Percentiles rank a stretch among this genome's conserved stretches.
These are phyloP conservation scores for Rhopalosiphum padi DNA, from an alignment of 1,140 invertebrate species.

Conservation along the genomic window DNA sequence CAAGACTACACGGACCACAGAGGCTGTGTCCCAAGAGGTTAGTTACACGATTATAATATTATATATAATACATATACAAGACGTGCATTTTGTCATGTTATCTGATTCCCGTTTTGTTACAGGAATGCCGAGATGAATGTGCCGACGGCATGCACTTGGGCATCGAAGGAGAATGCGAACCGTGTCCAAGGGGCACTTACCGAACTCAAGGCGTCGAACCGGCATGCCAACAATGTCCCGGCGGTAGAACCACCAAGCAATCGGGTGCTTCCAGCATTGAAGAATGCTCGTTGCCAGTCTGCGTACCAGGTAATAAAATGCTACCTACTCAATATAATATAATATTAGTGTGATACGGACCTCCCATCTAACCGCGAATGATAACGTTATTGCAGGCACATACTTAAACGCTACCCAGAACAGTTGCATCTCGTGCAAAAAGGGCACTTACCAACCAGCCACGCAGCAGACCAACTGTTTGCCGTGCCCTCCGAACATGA, in stretches of 20 bases:
- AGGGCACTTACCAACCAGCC: constrained; percentile 92
- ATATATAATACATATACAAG: neutral
- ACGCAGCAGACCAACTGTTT: constrained; percentile 88
- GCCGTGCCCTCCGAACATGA: constrained; percentile 90
- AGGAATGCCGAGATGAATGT: constrained; percentile 90
- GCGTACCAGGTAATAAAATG: constrained; percentile 70
- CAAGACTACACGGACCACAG: constrained; percentile 89
- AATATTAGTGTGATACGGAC: neutral
- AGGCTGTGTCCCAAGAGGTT: constrained; percentile 81
- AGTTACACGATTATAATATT: neutral
- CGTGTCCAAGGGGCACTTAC: constrained; percentile 90
- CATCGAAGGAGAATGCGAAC: constrained; percentile 87
- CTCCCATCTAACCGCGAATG: neutral
- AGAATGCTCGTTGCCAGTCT: constrained; percentile 91
- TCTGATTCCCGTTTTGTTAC: neutral
- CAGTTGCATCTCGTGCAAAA: constrained; percentile 86
- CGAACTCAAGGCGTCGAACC: constrained; percentile 86
- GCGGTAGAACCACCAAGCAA: constrained; percentile 85
- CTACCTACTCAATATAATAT: neutral
- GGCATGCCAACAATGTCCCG: constrained; percentile 86
- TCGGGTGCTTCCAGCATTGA: constrained; percentile 82
- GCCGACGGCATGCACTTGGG: constrained; percentile 87
- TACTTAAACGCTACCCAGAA: constrained; percentile 86
- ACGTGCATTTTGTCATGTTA: neutral
- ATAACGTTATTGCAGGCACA: constrained; percentile 68